Conservation (phyloP, 2,797 vertebrate genomes). For the Morus bassanus region DNA sequence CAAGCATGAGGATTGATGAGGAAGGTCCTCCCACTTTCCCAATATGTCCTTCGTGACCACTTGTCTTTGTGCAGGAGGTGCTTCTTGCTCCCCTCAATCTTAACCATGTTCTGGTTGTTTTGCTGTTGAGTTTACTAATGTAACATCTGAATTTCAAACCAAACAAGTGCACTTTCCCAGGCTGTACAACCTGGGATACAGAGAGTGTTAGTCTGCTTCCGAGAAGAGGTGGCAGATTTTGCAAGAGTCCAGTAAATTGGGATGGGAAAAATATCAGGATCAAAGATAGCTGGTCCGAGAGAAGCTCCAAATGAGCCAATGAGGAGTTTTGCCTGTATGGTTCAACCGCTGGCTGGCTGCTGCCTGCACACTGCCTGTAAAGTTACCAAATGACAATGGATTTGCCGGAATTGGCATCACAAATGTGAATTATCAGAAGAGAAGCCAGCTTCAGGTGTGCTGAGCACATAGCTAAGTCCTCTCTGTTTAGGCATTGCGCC, state of each 20-base stretch:
- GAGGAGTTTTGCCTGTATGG: neutral
- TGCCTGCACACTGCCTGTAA: neutral
- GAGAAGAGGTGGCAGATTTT: neutral
- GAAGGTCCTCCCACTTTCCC: neutral
- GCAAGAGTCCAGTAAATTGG: neutral
- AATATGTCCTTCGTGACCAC: no score
- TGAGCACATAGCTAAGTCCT: neutral
- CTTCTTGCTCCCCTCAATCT: neutral
- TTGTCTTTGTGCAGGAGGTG: neutral
- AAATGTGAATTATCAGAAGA: neutral
- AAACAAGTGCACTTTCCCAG: neutral
- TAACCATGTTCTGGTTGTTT: neutral
- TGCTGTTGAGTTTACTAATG: neutral
- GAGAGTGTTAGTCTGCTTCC: neutral
- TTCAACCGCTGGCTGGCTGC: neutral
- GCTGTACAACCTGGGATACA: neutral
- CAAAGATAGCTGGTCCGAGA: neutral
- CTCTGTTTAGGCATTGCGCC: neutral
- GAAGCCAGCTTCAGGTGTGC: neutral
- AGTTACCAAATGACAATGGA: neutral
- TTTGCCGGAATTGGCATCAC: neutral
- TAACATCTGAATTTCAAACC: neutral
- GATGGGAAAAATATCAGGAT: neutral
- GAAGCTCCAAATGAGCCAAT: neutral
- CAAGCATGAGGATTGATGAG: neutral